Conservation (phyloP, 2,888 invertebrate genomes). For the Galerucella pusilla region DNA sequence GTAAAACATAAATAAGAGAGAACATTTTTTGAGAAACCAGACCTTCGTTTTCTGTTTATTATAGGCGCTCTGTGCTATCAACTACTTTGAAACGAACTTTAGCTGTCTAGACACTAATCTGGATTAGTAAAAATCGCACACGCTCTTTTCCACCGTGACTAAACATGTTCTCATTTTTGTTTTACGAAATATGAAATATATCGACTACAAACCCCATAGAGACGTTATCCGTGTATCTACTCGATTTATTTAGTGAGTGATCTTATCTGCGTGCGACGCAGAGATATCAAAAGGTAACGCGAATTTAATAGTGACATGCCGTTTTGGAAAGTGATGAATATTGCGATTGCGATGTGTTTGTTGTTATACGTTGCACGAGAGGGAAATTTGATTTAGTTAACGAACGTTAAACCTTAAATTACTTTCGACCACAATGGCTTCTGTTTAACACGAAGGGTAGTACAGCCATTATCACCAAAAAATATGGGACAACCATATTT, state of each 20-base stretch:
- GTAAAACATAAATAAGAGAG: no score
- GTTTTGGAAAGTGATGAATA: conserved; percentile 9
- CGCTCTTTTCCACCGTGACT: background rate
- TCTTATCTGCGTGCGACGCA: conserved; percentile 7
- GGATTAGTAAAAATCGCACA: no score
- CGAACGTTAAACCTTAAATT: background rate
- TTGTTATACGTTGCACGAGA: background rate
- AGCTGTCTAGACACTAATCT: no score
- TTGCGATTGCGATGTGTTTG: background rate
- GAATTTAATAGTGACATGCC: conserved; percentile 15
- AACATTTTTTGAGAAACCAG: no score
- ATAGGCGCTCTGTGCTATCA: no score
- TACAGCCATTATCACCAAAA: background rate
- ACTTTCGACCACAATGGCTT: background rate
- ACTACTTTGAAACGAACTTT: no score
- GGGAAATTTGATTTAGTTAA: conserved; percentile 11
- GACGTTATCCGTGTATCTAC: background rate
- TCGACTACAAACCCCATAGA: background rate
- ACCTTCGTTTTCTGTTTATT: no score
- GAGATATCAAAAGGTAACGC: conserved; percentile 16
- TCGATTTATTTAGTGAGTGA: conserved; percentile 5
- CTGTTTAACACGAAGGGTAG: background rate
- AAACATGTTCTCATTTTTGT: background rate
- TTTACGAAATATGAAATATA: background rate
- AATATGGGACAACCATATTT: background rate